phyloP scores from a whole-genome alignment of 2,797 vertebrate genomes.

The Typhlichthys subterraneus region DNA sequence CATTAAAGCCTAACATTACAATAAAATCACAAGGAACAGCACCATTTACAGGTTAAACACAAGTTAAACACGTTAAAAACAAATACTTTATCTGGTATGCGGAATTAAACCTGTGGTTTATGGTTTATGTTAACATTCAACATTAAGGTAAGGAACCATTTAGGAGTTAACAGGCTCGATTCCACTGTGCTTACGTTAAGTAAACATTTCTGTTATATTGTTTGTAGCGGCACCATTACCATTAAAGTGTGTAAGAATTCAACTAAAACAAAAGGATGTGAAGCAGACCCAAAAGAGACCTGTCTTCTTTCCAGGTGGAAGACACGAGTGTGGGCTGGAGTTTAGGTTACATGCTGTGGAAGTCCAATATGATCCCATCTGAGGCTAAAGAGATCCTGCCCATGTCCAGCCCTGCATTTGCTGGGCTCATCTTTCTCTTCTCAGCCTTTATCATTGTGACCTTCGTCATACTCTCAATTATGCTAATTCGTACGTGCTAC shows the following conservation, averaged over 20 bases:
- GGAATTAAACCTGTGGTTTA: too few relatives aligned
- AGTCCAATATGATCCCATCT: slow-evolving; percentile 95
- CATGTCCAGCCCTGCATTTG: slow-evolving; percentile 79
- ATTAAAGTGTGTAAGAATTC: background rate
- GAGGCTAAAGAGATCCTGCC: slow-evolving; percentile 81
- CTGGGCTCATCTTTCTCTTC: slow-evolving; percentile 85
- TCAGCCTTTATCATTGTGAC: slow-evolving; percentile 79
- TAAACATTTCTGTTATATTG: too few relatives aligned
- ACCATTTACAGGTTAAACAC: too few relatives aligned
- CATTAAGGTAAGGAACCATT: too few relatives aligned
- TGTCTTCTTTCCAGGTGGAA: slow-evolving; percentile 76
- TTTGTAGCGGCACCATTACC: too few relatives aligned
- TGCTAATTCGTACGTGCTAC: slow-evolving; percentile 74
- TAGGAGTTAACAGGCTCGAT: too few relatives aligned
- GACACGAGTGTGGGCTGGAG: slow-evolving; percentile 91
- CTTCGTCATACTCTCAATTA: slow-evolving; percentile 78
- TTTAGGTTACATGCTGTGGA: slow-evolving; percentile 91
- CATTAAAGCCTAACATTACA: too few relatives aligned
- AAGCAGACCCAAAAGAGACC: background rate
- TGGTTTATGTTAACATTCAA: too few relatives aligned
- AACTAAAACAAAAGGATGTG: background rate
- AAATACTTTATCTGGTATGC: too few relatives aligned
- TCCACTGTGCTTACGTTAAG: too few relatives aligned
- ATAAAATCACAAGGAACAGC: too few relatives aligned
- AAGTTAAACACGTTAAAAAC: too few relatives aligned